phyloP scores from a whole-genome alignment of 2,797 vertebrate genomes.

The Glossophaga mutica region DNA sequence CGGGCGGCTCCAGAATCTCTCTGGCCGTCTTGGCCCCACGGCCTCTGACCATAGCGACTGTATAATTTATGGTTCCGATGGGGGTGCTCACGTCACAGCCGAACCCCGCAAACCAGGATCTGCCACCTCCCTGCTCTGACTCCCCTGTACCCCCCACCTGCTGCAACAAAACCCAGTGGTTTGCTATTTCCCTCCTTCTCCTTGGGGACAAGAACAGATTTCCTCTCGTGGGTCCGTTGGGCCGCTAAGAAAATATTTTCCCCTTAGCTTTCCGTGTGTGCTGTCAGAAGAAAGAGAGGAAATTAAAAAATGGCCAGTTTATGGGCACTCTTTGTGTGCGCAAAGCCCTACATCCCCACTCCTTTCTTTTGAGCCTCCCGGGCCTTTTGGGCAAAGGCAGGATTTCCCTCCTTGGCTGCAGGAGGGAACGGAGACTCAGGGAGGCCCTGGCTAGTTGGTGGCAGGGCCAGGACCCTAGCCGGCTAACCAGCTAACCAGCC shows the following conservation, averaged over 20 bases:
- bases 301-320: neutral
- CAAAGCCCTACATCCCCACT: neutral
- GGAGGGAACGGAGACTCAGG: neutral
- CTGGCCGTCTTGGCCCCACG: rapidly evolving
- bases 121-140: neutral
- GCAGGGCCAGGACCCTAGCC: neutral
- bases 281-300: neutral
- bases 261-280: neutral
- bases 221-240: neutral
- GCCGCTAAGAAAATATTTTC: neutral
- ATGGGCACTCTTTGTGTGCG: neutral
- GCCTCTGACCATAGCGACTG: neutral
- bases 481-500: neutral
- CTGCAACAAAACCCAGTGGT: neutral
- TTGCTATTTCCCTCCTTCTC: neutral
- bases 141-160: neutral
- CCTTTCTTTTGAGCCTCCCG: neutral
- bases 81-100: neutral
- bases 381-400: neutral
- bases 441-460: neutral
- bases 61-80: neutral
- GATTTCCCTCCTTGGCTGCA: neutral
- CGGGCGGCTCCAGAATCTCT: neutral
- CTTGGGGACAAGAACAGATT: neutral
- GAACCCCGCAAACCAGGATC: neutral